Conservation (phyloP, 2,797 vertebrate species). For the Epinephelus awoara region DNA sequence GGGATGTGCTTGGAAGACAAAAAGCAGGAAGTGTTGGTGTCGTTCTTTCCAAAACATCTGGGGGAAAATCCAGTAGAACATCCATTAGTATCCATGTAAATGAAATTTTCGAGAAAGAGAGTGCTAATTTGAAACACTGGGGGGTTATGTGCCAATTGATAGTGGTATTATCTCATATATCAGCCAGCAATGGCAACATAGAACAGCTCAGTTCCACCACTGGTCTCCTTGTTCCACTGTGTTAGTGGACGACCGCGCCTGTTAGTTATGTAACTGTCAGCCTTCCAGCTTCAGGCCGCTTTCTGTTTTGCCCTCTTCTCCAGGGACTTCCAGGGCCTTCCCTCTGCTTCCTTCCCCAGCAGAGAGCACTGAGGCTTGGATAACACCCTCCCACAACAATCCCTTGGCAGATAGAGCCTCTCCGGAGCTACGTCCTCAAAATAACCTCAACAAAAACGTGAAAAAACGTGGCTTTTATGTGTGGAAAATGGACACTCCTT, state of each 20-base stretch:
- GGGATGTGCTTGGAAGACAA: slow-evolving; percentile 16
- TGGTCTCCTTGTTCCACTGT: slow-evolving; percentile 15
- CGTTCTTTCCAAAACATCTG: slow-evolving; percentile 45
- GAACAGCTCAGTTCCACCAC: neutral
- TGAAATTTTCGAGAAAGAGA: neutral
- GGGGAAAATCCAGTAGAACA: slow-evolving; percentile 49
- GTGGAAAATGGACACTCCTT: neutral
- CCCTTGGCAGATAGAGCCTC: slow-evolving; percentile 32
- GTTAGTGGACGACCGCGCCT: neutral
- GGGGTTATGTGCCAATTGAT: neutral
- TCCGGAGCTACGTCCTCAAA: slow-evolving; percentile 5
- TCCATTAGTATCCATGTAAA: slow-evolving; percentile 69
- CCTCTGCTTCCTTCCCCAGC: slow-evolving; percentile 49
- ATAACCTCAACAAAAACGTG: slow-evolving; percentile 7
- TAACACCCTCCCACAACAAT: slow-evolving; percentile 46
- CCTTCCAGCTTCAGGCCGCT: slow-evolving; percentile 10
- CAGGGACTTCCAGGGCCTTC: slow-evolving; percentile 48
- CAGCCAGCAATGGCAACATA: slow-evolving; percentile 5
- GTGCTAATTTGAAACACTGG: neutral
- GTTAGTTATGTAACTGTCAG: slow-evolving; percentile 39
- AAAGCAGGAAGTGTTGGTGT: slow-evolving; percentile 16
- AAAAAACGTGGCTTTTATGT: neutral
- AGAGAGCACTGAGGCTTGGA: slow-evolving; percentile 49
- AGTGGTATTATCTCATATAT: slow-evolving; percentile 6
- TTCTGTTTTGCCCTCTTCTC: slow-evolving; percentile 42